A percentile compares a stretch with the other conserved stretches of the same genome.
phyloP scores from a whole-genome alignment of 1,140 invertebrate genomes.

The Nixonia krombeini region DNA sequence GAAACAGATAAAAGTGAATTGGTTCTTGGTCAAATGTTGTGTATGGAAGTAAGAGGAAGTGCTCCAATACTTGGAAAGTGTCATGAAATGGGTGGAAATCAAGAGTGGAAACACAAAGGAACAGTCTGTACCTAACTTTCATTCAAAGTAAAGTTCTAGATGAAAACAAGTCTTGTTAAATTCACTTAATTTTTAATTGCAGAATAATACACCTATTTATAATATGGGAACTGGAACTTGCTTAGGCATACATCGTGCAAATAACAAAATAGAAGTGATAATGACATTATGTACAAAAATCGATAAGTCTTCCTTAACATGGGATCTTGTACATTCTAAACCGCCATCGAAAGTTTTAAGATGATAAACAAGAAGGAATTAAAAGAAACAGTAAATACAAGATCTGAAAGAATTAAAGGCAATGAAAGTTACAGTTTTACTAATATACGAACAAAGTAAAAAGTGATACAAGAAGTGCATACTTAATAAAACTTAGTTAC shows the following conservation, averaged over 20 bases:
- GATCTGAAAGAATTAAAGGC: no score
- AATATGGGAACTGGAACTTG: conserved; percentile 90
- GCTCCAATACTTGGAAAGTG: conserved; percentile 87
- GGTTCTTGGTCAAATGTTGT: conserved; percentile 87
- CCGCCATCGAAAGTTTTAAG: conserved; percentile 50
- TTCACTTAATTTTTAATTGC: conserved; percentile 34
- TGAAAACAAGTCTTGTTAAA: neutral
- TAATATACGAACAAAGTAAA: no score
- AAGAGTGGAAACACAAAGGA: conserved; percentile 88
- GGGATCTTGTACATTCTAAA: conserved; percentile 79
- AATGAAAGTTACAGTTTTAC: no score
- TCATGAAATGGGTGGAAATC: conserved; percentile 90
- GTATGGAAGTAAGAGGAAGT: conserved; percentile 81
- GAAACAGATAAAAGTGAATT: conserved; percentile 89
- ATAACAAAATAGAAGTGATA: conserved; percentile 73
- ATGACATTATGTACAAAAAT: conserved; percentile 82
- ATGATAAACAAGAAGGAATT: conserved; percentile 44
- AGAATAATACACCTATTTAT: conserved; percentile 84
- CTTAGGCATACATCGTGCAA: conserved; percentile 74
- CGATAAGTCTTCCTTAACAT: conserved; percentile 73
- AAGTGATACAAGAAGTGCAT: no score
- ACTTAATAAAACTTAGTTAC: no score
- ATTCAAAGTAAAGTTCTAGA: no score
- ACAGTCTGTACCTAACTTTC: conserved; percentile 76
- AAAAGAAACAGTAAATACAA: neutral